Evolutionary conservation across 1,140 invertebrate genomes (phyloP).

Genomic region (Dendrolimus kikuchii): DNA sequence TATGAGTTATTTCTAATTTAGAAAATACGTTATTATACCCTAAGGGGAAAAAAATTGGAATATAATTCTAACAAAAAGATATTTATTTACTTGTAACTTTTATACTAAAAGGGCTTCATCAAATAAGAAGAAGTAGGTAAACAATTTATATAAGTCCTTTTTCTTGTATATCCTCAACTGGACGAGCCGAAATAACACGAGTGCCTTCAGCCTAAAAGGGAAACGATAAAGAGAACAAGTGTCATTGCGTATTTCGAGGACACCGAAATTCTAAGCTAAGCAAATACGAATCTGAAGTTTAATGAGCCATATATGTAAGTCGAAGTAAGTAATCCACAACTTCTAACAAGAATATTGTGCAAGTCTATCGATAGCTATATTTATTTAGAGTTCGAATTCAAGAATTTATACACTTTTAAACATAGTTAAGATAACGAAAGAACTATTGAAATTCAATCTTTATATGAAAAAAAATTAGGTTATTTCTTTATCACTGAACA

Average conservation of each 20-base stretch:
- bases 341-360: slow-evolving; percentile 12
- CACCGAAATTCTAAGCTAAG: slow-evolving; percentile 34
- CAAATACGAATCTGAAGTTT: slow-evolving; percentile 43
- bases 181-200: slow-evolving; percentile 19
- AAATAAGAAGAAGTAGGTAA: background rate
- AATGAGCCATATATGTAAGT: slow-evolving; percentile 39
- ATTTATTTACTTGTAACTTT: too few relatives aligned
- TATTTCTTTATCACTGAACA: too few relatives aligned
- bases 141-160: slow-evolving; percentile 10
- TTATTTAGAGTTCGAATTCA: slow-evolving; percentile 17
- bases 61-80: too few relatives aligned
- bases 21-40: too few relatives aligned
- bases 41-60: too few relatives aligned
- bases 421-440: too few relatives aligned
- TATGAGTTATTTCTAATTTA: too few relatives aligned
- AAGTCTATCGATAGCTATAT: slow-evolving; percentile 21
- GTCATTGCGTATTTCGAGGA: slow-evolving; percentile 35
- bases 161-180: slow-evolving; percentile 9
- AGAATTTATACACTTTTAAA: too few relatives aligned
- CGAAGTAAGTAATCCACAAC: slow-evolving; percentile 27
- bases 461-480: too few relatives aligned
- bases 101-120: too few relatives aligned
- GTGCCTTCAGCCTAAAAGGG: slow-evolving; percentile 29
- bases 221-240: slow-evolving; percentile 44
- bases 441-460: too few relatives aligned